phyloP scores from a whole-genome alignment of 1,140 invertebrate species.

The Eupristina koningsbergeri region DNA sequence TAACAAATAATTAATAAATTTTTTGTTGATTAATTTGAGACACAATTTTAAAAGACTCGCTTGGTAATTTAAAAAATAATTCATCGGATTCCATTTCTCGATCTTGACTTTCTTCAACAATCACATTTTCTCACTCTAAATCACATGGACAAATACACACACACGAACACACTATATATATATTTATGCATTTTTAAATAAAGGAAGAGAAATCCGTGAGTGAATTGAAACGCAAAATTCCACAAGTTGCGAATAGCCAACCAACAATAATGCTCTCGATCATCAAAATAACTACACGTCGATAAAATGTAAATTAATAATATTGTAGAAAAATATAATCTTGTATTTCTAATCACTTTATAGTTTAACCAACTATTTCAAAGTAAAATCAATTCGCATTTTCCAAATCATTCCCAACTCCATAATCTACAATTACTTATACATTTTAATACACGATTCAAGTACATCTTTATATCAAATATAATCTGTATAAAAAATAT shows the following conservation, averaged over 20 bases:
- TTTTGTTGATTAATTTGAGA: background rate
- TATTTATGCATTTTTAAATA: too few species aligned
- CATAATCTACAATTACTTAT: background rate
- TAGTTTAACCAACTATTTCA: background rate
- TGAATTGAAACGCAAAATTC: conserved; percentile 2
- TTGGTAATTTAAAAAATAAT: background rate
- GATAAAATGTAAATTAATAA: conserved; percentile 46
- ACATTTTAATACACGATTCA: background rate
- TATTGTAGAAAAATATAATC: conserved; percentile 20
- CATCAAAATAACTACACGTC: conserved; percentile 35
- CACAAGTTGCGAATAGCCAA: conserved; percentile 10
- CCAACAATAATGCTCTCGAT: background rate
- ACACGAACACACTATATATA: too few species aligned
- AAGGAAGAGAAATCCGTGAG: background rate
- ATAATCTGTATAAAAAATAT: too few species aligned
- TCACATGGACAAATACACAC: too few species aligned
- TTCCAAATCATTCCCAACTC: background rate
- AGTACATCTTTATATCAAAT: background rate
- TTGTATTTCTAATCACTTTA: too few species aligned
- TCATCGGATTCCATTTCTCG: conserved; percentile 29
- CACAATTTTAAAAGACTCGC: background rate
- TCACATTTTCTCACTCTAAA: background rate
- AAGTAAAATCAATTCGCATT: background rate
- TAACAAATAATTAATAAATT: too few species aligned
- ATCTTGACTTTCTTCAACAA: conserved; percentile 17